Base-by-base conservation (phyloP, 2,113 vertebrate genomes). In the Macroglossus sobrinus region DNA sequence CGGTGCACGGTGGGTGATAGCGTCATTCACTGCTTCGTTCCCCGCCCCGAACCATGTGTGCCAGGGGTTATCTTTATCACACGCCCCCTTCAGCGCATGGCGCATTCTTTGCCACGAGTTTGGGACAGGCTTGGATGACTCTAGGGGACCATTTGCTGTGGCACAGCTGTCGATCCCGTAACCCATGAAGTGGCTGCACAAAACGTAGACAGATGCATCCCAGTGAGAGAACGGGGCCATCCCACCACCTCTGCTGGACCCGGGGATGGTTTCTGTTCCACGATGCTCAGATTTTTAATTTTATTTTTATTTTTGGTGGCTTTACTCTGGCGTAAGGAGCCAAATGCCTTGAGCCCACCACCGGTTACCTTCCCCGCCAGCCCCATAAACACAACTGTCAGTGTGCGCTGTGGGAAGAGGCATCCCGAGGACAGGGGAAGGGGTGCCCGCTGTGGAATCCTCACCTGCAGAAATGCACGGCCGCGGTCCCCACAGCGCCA, bases 391-490 rank as follows among this genome's bases (percentile, higher is more conserved):
- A 91, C 88, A 94, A 79, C 21, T 43, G 85, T 59, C 57, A 3
- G 4, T 80, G 61, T 93, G 86, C 97, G 74, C 86, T 93, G 43
- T 5, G 1, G 33, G 91, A 85, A 85, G 87, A 94, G 50, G 85
- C 55, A 40, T 59, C 45, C 50, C 35, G 64, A 13, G 59, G 85
- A 68, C 69, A 59, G 21, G 55, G 57, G 69, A 64, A 89, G 71
- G 89, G 82, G 57, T 21, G 18, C 74, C 53, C 53, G 28, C 91
- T 59, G 61, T 66, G 85, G 76, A 78, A 75, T 95, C 71, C 89
- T 91, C 92, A 89, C 80, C 92, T 50, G 47, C 55, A 18, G 38
- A 94, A 91, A 96, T 96, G 45, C 75, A 80, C 57, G 92, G 78
- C n/a, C 82, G 24, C 82, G 38, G 64, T 96, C 69, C 45, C n/a